A percentile compares a stretch with the other conserved stretches of the same genome.
phyloP scores from a whole-genome alignment of 2,113 vertebrate species.

The Arizona elegans region DNA sequence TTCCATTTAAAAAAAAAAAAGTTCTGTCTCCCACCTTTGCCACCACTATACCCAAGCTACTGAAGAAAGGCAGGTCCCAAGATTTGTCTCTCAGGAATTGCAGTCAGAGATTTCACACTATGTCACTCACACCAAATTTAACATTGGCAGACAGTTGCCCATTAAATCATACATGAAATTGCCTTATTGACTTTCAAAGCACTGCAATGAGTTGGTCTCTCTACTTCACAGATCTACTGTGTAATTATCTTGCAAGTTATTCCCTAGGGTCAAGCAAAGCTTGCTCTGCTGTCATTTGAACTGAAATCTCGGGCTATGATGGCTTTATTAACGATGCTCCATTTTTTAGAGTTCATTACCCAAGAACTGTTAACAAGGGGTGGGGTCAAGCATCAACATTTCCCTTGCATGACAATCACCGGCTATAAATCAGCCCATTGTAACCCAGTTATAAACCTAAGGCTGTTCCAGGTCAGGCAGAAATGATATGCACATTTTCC shows the following conservation, averaged over 20 bases:
- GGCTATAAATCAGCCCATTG: neutral
- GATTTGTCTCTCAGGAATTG: neutral
- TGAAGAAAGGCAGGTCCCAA: neutral
- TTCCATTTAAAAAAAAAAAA: neutral
- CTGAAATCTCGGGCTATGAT: neutral
- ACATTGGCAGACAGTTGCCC: conserved; percentile 1
- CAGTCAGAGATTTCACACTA: neutral
- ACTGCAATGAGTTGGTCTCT: neutral
- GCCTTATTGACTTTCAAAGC: neutral
- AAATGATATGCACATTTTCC: neutral
- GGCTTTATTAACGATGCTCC: neutral
- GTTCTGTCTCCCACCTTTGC: neutral
- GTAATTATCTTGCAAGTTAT: conserved; percentile 15
- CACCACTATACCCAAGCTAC: neutral
- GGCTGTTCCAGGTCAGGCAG: neutral
- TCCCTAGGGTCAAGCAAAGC: neutral
- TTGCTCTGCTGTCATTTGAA: neutral
- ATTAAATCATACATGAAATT: neutral
- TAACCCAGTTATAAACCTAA: neutral
- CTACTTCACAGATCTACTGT: conserved; percentile 1
- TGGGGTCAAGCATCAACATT: conserved; percentile 13
- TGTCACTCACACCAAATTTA: neutral
- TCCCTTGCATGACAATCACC: neutral
- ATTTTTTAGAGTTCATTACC: conserved; percentile 8
- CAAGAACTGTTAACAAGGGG: neutral